Base-by-base conservation (phyloP, 2,113 vertebrate genomes). In the Sakesphorus luctuosus region DNA sequence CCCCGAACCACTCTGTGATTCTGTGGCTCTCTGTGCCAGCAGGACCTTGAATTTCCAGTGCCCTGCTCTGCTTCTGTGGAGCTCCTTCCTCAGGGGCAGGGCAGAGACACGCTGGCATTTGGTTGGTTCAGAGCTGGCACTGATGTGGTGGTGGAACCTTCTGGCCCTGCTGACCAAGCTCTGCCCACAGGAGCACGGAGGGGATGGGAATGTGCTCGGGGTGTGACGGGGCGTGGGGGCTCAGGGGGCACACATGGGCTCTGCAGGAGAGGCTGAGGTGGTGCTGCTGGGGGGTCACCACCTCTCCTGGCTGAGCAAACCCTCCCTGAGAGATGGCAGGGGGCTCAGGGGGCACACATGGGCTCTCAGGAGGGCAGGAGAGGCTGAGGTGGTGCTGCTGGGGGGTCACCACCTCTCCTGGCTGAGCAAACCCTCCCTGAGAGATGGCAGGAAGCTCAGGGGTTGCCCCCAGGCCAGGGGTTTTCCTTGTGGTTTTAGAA, bases 81-180 rank as follows among this genome's bases (percentile, higher is more conserved):
- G 38, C 44, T 84, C 12, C 49, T 43, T 43, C 28, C 21, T 10
- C 44, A 68, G 35, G 62, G 23, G 26, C 23, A 35, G 23, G 59
- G 66, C 36, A 55, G 38, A 77, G n/a, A 3, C 0, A 4, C 1
- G 1, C 24, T 7, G 36, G 11, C 4, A 3, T 49, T 86, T 18
- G 26, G 15, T 11, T 72, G 38, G 31, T n/a, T n/a, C 21, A 26
- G 55, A 81, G 29, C 40, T 65, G 44, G 3, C 26, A 5, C 6
- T 0, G 1, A 0, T 0, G 9, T 29, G 68, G 3, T 35, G 24
- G 19, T 23, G 46, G 76, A 43, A n/a, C 15, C 20, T 19, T 16
- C 46, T 43, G 40, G 40, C 40, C 40, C 40, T 43, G 40, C 40
- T 43, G 40, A 43, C 40, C 40, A 43, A 43, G 40, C 40, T 43